Base-by-base conservation (phyloP, 2,113 vertebrate species). In the Hyperopisus bebe region DNA sequence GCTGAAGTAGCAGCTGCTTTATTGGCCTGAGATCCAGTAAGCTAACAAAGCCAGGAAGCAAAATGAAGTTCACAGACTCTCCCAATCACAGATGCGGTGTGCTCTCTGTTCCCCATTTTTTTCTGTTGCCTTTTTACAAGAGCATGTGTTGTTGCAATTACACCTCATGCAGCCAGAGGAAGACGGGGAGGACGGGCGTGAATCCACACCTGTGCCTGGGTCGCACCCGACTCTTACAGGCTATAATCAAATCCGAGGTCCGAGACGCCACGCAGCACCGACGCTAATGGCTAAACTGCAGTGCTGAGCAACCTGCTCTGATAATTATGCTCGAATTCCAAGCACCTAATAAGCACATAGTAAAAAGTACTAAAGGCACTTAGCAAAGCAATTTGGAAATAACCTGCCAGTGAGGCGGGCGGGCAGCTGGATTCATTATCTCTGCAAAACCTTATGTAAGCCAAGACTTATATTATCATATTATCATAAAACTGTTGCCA, bases 1-100 rank as follows among this genome's bases (percentile, higher is more conserved):
- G 90, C 90, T 90, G 70, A 80, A 24, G 84, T 94, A 95, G 91
- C 91, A 87, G 35, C 92, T 94, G 93, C 91, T 95, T 95, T 94
- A 94, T 95, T 96, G 94, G 86, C 87, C 90, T 50, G 70, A 47
- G 42, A 48, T 91, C 90, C 62, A 89, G 90, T 91, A 91, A 92
- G 87, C 87, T 88, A 88, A 88, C 53, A 24, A 88, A 88, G 87
- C 17, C 42, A 44, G 87, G 39, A 51, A 27, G 27, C 46, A 7
- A 24, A 58, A 35, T 42, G 35, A 62, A 42, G 51, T 62, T 10
- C 17, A 8, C 39, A 21, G 53, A 35, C 10, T 39, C 66, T 70
- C 24, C 24, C 58, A 62, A 31, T 31, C 86, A 35, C 51, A 51
- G 31, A 88, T 15, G n/a, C 10, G 10, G 0, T 21, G 21, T 31